Evolutionary conservation across 2,113 vertebrate genomes (phyloP).

Genomic region (Petrocephalus microphthalmus): DNA sequence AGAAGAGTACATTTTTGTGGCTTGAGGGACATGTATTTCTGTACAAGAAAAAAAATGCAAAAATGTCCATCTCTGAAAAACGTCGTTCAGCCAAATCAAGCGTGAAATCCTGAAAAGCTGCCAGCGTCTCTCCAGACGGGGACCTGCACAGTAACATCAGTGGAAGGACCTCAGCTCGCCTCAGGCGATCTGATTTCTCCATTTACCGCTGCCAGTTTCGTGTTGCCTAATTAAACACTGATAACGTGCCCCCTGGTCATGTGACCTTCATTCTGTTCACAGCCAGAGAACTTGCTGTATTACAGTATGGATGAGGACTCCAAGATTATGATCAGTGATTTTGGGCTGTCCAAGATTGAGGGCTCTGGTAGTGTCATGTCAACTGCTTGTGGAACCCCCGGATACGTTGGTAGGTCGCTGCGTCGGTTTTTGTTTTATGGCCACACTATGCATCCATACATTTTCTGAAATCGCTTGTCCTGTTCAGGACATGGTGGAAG

Average conservation of each 20-base stretch:
- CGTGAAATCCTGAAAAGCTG: neutral
- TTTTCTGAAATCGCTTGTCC: neutral
- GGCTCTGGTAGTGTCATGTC: slow-evolving; percentile 86
- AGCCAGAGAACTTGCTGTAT: slow-evolving; percentile 96
- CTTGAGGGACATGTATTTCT: neutral
- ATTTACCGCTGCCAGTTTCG: neutral
- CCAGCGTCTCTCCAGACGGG: neutral
- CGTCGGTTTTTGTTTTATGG: neutral
- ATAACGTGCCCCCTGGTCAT: neutral
- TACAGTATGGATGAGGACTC: slow-evolving; percentile 94
- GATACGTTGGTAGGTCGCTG: slow-evolving; percentile 78
- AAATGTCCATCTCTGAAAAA: neutral
- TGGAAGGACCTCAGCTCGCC: neutral
- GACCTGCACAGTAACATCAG: neutral
- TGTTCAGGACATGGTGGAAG: neutral
- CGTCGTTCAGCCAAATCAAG: neutral
- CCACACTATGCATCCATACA: neutral
- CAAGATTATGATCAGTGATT: slow-evolving; percentile 98
- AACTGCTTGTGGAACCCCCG: slow-evolving; percentile 89
- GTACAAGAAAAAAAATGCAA: neutral
- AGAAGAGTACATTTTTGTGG: neutral
- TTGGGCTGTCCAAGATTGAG: slow-evolving; percentile 92
- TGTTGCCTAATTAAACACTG: neutral
- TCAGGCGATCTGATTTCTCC: neutral
- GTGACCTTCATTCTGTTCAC: slow-evolving; percentile 8